phyloP scores from a whole-genome alignment of 2,113 vertebrate genomes.

The Sander vitreus region DNA sequence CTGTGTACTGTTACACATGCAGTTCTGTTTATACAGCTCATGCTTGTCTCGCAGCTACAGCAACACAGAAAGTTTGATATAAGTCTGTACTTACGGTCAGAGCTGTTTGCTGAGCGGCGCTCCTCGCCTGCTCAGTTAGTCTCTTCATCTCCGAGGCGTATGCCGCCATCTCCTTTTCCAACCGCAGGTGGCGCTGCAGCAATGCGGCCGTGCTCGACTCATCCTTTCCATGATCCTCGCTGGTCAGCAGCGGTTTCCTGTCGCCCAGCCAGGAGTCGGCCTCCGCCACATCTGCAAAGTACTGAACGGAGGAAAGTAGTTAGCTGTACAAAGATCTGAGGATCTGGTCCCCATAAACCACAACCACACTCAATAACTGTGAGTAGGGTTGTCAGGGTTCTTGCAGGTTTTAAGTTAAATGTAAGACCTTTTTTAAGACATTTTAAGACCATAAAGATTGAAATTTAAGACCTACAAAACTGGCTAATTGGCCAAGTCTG shows the following conservation, averaged over 20 bases:
- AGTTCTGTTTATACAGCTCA: no score
- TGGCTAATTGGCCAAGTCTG: no score
- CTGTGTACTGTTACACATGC: neutral
- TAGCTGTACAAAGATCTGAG: neutral
- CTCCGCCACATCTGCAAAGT: slow-evolving; percentile 87
- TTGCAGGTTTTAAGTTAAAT: no score
- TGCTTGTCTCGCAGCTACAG: no score
- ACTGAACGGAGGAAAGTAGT: slow-evolving; percentile 75
- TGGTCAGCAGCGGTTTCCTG: slow-evolving; percentile 82
- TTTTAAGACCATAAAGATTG: no score
- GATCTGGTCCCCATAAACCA: neutral
- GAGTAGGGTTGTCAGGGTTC: no score
- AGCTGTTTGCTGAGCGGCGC: slow-evolving; percentile 77
- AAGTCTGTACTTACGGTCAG: slow-evolving; percentile 76
- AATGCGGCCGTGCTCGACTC: slow-evolving; percentile 80
- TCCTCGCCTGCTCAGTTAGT: slow-evolving; percentile 84
- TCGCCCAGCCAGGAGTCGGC: slow-evolving; percentile 88
- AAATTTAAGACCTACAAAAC: no score
- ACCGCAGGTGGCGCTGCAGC: slow-evolving; percentile 85
- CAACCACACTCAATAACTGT: neutral
- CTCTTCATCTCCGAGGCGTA: slow-evolving; percentile 84
- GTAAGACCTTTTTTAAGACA: no score
- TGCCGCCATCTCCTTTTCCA: slow-evolving; percentile 84
- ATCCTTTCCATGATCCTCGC: slow-evolving; percentile 85
- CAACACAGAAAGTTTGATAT: no score